Percentiles rank a stretch among this genome's conserved stretches.
phyloP scores from a whole-genome alignment of 2,113 vertebrate species.

The Marmota monax region DNA sequence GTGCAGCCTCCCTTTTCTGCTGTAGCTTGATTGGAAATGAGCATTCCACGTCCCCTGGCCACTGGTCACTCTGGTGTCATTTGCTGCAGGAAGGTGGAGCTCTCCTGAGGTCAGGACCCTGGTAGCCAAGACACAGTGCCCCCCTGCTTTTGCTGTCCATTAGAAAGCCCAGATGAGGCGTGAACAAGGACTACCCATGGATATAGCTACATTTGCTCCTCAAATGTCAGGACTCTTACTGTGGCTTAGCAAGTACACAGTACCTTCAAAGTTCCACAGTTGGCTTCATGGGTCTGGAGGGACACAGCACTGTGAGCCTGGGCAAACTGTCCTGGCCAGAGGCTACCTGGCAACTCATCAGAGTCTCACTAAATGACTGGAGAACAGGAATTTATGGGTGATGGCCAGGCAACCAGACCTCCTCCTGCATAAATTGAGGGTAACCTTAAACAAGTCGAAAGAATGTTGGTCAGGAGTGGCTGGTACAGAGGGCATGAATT shows the following conservation, averaged over 20 bases:
- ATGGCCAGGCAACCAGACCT: background rate
- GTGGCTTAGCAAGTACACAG: background rate
- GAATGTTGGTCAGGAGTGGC: background rate
- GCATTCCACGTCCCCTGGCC: background rate
- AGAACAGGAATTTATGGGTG: background rate
- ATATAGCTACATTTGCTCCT: background rate
- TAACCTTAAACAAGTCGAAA: background rate
- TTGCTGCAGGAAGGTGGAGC: background rate
- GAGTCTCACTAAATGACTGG: background rate
- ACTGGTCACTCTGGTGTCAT: fast-evolving
- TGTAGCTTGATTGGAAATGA: background rate
- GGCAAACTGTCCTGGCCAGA: background rate
- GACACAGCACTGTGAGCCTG: background rate
- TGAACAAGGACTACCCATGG: background rate
- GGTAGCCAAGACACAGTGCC: background rate
- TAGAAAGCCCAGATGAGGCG: background rate
- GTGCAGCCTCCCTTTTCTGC: background rate
- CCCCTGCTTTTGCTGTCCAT: background rate
- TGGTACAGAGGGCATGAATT: background rate
- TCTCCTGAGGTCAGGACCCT: background rate
- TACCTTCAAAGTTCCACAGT: background rate
- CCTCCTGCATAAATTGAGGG: background rate
- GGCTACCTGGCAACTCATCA: background rate
- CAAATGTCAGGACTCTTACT: too few species aligned
- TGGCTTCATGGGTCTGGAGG: background rate